A percentile compares a stretch with the other conserved stretches of the same genome.
Evolutionary conservation across 2,888 invertebrate genomes (phyloP).

Genomic region (Synanthedon myopaeformis): DNA sequence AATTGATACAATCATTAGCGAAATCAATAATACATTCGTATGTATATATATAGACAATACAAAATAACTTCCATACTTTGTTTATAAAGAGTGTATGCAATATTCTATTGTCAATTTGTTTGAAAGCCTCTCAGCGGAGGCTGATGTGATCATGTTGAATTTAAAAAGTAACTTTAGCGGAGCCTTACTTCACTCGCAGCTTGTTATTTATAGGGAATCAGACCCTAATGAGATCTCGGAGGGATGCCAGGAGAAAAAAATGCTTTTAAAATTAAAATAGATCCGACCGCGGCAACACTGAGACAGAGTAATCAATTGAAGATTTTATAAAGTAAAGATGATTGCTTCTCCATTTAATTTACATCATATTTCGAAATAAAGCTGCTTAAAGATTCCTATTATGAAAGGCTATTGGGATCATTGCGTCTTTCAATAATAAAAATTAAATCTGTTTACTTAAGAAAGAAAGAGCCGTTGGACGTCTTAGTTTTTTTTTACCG

Average conservation of each 20-base stretch:
- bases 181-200: slow-evolving; percentile 6
- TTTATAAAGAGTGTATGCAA: too few relatives aligned
- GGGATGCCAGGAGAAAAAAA: slow-evolving; percentile 29
- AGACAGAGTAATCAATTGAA: slow-evolving; percentile 33
- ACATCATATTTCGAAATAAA: slow-evolving; percentile 9
- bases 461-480: too few relatives aligned
- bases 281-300: slow-evolving; percentile 23
- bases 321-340: slow-evolving; percentile 30
- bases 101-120: too few relatives aligned
- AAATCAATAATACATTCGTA: too few relatives aligned
- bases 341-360: slow-evolving; percentile 16
- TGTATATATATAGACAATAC: too few relatives aligned
- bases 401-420: too few relatives aligned
- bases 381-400: slow-evolving; percentile 10
- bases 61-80: too few relatives aligned
- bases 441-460: too few relatives aligned
- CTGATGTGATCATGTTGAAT: neutral
- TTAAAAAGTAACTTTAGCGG: neutral
- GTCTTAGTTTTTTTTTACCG: neutral
- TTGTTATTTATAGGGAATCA: slow-evolving; percentile 15
- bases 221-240: slow-evolving; percentile 44
- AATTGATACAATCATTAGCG: too few relatives aligned
- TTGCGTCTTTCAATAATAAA: too few relatives aligned
- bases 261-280: slow-evolving; percentile 47
- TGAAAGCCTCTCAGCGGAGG: too few relatives aligned